These are phyloP conservation scores for Allobates femoralis DNA, from an alignment of 2,797 vertebrate genomes.

Conservation along the genomic window DNA sequence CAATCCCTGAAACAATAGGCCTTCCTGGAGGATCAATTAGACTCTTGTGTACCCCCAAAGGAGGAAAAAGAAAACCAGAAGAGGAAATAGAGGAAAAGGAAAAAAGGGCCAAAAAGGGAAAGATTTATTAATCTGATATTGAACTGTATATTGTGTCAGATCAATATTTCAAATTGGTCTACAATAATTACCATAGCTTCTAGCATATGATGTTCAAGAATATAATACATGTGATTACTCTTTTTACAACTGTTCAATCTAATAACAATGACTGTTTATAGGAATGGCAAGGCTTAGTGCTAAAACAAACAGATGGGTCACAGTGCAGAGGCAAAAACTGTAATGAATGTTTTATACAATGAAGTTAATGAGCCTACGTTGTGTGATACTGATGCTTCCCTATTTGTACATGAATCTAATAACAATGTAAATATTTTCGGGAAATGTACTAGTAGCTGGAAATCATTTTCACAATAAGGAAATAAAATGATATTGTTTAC, in stretches of 20 bases:
- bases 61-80: no score
- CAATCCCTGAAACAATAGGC: no score
- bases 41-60: no score
- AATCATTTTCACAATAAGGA: slow-evolving; percentile 56
- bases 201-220: slow-evolving; percentile 23
- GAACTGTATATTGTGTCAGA: slow-evolving; percentile 37
- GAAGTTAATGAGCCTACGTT: slow-evolving; percentile 47
- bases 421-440: slow-evolving; percentile 55
- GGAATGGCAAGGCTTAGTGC: slow-evolving; percentile 42
- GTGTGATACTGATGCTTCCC: slow-evolving; percentile 41
- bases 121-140: slow-evolving; percentile 6
- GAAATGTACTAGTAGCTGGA: slow-evolving; percentile 54
- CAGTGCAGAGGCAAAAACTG: slow-evolving; percentile 17
- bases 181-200: slow-evolving; percentile 26
- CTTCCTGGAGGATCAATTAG: no score
- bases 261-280: slow-evolving; percentile 60
- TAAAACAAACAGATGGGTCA: slow-evolving; percentile 49
- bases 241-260: slow-evolving; percentile 49
- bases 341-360: slow-evolving; percentile 55
- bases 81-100: no score
- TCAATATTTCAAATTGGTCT: slow-evolving; percentile 38
- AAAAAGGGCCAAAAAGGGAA: no score
- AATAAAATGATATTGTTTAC: slow-evolving; percentile 53
- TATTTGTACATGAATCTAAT: slow-evolving; percentile 49
- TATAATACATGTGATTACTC: slow-evolving; percentile 45